Evolutionary conservation across 2,888 invertebrate genomes (phyloP), one percentile per base, ranked within the genome.

Genomic region (Eubasilissa splendida): DNA sequence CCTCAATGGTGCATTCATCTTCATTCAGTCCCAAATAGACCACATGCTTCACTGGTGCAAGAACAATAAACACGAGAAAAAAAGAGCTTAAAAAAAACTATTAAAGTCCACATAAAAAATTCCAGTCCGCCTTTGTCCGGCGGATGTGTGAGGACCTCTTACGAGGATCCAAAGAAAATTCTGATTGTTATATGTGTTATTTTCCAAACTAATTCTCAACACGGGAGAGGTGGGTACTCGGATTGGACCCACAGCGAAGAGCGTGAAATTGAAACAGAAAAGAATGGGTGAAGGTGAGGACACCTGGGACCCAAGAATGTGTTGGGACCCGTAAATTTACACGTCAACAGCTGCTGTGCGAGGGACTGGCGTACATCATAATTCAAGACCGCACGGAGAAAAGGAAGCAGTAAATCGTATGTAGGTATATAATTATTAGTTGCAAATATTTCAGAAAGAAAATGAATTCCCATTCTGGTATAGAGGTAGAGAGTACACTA

Each of bases 221-320:
- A 79, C 79, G 52, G 31, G 58, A 31, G 68, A 65, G 76, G 50
- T 66, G 68, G 54, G 66, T 53, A 14, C 54, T 70, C 53, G 60
- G 71, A 73, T 70, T 33, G 77, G 80, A 83, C 83, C 83, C 82
- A 80, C 83, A 82, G 82, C 83, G 83, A 83, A 83, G 83, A 82
- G 78, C 82, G 83, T 83, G 83, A 83, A 83, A 83, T 83, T 75
- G 79, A 74, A 31, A 60, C 79, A 80, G 76, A 80, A 83, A 82
- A 76, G 83, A 82, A 68, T 63, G 76, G 78, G 68, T 68, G 56
- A 76, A 78, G 76, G 77, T 77, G 80, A 52, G 75, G 80, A 82
- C 82, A 83, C 83, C 80, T 83, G 80, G 80, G 77, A 80, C 54
- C 63, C 60, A 63, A 75, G 80, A 77, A 77, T 77, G 73, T 81